phyloP scores from a whole-genome alignment of 2,113 vertebrate genomes.

The Rattus rattus region DNA sequence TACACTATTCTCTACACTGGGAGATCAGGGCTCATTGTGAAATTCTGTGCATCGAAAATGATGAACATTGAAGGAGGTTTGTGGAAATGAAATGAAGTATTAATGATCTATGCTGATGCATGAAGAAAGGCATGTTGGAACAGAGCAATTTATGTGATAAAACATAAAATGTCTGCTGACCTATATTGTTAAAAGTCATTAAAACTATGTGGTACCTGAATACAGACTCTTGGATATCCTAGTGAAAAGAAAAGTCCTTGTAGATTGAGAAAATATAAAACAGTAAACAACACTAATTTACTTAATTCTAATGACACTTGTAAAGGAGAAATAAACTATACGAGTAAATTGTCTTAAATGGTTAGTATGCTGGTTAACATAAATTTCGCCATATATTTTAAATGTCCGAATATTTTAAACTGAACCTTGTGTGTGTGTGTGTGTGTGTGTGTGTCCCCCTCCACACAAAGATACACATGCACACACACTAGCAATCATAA shows the following conservation, averaged over 20 bases:
- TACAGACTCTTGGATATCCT: background rate
- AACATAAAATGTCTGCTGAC: no score
- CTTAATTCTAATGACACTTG: background rate
- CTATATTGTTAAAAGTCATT: background rate
- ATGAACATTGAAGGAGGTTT: background rate
- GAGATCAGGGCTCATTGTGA: background rate
- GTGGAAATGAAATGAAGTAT: background rate
- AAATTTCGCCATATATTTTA: background rate
- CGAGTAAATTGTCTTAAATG: background rate
- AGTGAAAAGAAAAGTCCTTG: background rate
- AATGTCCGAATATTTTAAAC: background rate
- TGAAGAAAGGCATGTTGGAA: background rate
- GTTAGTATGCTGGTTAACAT: background rate
- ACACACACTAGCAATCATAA: background rate
- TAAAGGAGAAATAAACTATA: background rate
- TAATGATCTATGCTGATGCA: background rate
- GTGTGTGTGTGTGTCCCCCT: no score
- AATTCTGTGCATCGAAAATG: background rate
- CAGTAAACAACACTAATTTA: background rate
- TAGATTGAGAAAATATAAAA: background rate
- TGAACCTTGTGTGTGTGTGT: background rate
- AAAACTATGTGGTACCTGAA: background rate
- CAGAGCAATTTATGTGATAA: background rate
- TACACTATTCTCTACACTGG: background rate
- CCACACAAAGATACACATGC: background rate